These are phyloP conservation scores for Plestiodon gilberti DNA, from an alignment of 2,113 vertebrate genomes.

Conservation along the genomic window DNA sequence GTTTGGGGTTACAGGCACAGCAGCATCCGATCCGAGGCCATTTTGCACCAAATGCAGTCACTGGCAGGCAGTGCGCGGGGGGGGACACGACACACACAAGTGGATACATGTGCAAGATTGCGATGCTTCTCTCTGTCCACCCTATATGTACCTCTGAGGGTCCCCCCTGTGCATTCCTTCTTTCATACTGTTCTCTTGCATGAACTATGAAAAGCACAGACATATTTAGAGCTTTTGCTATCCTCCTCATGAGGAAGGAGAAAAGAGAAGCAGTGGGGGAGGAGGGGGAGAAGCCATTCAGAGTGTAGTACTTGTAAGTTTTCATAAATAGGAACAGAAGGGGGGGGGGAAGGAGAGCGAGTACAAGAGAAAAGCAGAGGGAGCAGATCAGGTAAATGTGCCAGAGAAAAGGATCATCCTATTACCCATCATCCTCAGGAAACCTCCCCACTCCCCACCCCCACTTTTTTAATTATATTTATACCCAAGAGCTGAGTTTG, in stretches of 20 bases:
- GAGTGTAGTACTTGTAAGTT: not conserved
- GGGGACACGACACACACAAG: no score
- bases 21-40: not conserved
- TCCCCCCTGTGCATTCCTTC: no score
- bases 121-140: not conserved
- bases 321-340: not conserved
- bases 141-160: not conserved
- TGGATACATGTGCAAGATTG: no score
- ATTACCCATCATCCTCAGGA: not conserved
- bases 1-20: not conserved
- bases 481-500: not conserved
- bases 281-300: not conserved
- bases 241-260: no score
- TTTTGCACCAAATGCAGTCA: not conserved
- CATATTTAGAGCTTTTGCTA: no score
- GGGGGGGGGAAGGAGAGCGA: not conserved
- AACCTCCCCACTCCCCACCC: not conserved
- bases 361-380: not conserved
- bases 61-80: not conserved
- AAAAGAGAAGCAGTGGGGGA: no score
- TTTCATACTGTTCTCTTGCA: no score
- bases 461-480: no score
- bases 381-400: not conserved
- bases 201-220: no score
- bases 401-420: not conserved